Conservation (phyloP, 2,888 invertebrate species). For the Lasioglossum pauxillum region DNA sequence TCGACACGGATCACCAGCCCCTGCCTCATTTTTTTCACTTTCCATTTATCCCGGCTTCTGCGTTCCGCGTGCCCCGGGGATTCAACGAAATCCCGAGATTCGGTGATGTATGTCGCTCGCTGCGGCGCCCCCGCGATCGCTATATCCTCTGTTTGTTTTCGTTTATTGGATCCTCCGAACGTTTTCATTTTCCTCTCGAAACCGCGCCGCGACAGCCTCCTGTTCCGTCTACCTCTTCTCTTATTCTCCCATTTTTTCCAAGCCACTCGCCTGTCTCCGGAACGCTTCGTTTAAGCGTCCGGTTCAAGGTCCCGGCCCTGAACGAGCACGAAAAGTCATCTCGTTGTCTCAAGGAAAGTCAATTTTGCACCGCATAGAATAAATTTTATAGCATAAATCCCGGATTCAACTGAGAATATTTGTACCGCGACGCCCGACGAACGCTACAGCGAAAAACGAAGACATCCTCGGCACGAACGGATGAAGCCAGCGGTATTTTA, state of each 20-base stretch:
- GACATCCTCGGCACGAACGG: neutral
- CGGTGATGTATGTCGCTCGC: slow-evolving; percentile 57
- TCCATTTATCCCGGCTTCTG: slow-evolving; percentile 17
- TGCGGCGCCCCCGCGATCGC: slow-evolving; percentile 39
- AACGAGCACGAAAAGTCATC: too few relatives aligned
- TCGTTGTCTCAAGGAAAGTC: too few relatives aligned
- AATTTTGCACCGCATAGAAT: too few relatives aligned
- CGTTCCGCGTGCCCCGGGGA: slow-evolving; percentile 14
- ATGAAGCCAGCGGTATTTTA: neutral
- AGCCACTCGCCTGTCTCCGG: too few relatives aligned
- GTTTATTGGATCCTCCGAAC: slow-evolving; percentile 66
- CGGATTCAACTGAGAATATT: neutral
- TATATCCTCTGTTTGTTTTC: slow-evolving; percentile 69
- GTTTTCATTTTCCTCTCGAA: neutral
- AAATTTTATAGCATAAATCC: neutral
- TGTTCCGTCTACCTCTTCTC: too few relatives aligned
- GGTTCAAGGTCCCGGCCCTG: too few relatives aligned
- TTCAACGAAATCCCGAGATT: slow-evolving; percentile 65
- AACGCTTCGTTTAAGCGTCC: too few relatives aligned
- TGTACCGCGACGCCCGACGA: neutral
- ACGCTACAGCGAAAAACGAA: neutral
- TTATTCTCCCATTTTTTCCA: too few relatives aligned
- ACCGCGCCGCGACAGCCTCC: neutral
- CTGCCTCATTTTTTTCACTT: slow-evolving; percentile 54
- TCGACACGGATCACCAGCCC: slow-evolving; percentile 56